A percentile compares a stretch with the other conserved stretches of the same genome.
These are phyloP conservation scores for Ctenomys sociabilis DNA, from an alignment of 2,113 vertebrate species.

Conservation along the genomic window DNA sequence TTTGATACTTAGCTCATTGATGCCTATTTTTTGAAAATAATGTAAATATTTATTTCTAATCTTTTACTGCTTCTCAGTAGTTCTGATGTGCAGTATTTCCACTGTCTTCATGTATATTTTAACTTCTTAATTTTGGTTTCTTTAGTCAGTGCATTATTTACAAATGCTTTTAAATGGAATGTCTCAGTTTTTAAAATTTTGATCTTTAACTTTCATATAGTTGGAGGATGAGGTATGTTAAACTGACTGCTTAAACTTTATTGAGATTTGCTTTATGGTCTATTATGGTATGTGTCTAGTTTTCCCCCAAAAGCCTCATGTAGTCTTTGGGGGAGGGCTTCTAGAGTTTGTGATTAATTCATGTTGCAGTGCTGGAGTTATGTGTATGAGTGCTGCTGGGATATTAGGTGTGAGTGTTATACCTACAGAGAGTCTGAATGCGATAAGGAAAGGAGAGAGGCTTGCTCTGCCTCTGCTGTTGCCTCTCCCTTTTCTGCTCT, in stretches of 20 bases:
- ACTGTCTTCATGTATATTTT: neutral
- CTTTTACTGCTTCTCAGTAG: neutral
- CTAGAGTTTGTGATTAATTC: too few relatives aligned
- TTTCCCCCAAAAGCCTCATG: too few relatives aligned
- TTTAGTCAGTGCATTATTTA: neutral
- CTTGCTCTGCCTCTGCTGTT: too few relatives aligned
- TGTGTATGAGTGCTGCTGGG: too few relatives aligned
- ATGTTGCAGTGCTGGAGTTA: too few relatives aligned
- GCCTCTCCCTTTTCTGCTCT: too few relatives aligned
- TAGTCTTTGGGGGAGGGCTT: too few relatives aligned
- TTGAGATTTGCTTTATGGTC: neutral
- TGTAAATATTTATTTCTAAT: neutral
- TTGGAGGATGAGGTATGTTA: neutral
- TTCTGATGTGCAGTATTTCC: neutral
- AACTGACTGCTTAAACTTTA: slow-evolving; percentile 12
- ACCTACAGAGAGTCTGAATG: too few relatives aligned
- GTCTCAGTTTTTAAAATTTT: neutral
- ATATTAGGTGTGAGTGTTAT: too few relatives aligned
- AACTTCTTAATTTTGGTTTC: neutral
- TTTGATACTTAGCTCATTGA: neutral
- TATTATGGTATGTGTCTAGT: too few relatives aligned
- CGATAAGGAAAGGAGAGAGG: too few relatives aligned
- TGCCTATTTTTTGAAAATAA: neutral
- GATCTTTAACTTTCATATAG: neutral
- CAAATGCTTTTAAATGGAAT: slow-evolving; percentile 21